phyloP scores from a whole-genome alignment of 2,888 invertebrate species.

The Drosophila picticornis region DNA sequence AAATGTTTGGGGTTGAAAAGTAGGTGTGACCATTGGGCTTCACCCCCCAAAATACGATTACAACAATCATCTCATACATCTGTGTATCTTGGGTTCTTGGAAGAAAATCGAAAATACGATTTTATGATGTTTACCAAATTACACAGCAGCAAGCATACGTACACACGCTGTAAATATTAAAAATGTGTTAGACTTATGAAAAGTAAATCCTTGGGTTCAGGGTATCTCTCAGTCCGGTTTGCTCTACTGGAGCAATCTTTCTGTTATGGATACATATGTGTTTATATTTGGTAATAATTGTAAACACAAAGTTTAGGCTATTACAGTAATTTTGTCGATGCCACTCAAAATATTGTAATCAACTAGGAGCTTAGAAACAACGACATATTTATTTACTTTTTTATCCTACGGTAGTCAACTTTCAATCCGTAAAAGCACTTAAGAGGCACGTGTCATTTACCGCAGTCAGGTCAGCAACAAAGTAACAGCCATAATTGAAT shows the following conservation, averaged over 20 bases:
- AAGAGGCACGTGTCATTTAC: constrained; percentile 66
- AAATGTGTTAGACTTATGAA: not conserved
- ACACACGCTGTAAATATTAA: not conserved
- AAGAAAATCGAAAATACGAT: not conserved
- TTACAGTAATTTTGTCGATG: constrained; percentile 34
- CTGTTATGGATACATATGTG: not conserved
- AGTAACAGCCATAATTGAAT: constrained; percentile 47
- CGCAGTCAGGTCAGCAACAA: constrained; percentile 5
- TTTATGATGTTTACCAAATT: not conserved
- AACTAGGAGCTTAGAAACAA: constrained; percentile 8
- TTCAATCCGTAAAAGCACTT: constrained; percentile 67
- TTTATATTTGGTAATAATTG: constrained; percentile 2
- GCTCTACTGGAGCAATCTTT: not conserved
- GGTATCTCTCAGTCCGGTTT: not conserved
- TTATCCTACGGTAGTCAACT: constrained; percentile 8
- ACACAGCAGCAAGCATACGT: not conserved
- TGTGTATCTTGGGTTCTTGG: constrained; percentile 9
- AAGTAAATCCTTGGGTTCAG: not conserved
- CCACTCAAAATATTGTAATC: constrained; percentile 24
- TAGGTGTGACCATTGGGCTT: constrained; percentile 43
- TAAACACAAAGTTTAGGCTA: constrained; percentile 12
- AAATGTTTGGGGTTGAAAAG: constrained; percentile 43
- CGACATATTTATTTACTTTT: constrained; percentile 25
- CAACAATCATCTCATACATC: constrained; percentile 19
- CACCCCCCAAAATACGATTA: constrained; percentile 22